Conservation (phyloP, 2,113 vertebrate species). For the Dendropsophus ebraccatus region DNA sequence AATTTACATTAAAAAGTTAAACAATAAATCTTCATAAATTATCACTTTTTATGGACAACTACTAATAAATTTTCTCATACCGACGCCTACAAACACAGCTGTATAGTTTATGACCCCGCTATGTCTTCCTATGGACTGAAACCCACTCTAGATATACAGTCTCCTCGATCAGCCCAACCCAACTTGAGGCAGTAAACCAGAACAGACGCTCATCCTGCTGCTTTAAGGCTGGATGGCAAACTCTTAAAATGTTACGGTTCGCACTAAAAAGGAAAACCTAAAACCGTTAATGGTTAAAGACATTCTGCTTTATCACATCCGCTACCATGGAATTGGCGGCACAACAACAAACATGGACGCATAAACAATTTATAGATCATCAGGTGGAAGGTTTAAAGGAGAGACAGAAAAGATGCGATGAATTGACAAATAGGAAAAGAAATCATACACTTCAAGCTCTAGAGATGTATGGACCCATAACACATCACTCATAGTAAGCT, state of each 20-base stretch:
- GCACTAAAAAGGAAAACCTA: constrained; percentile 29
- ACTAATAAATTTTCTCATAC: constrained; percentile 8
- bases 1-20: too few relatives aligned
- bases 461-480: background rate
- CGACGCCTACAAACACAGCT: background rate
- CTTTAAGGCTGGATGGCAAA: constrained; percentile 52
- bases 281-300: constrained; percentile 3
- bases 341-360: constrained; percentile 20
- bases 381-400: constrained; percentile 57
- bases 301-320: constrained; percentile 18
- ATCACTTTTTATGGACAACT: background rate
- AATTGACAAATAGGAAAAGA: background rate
- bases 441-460: background rate
- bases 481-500: background rate
- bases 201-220: constrained; percentile 27
- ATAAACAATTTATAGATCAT: constrained; percentile 60
- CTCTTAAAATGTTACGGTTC: constrained; percentile 33
- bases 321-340: background rate
- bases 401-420: constrained; percentile 34
- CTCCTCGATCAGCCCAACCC: background rate
- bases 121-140: background rate
- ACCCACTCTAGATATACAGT: constrained; percentile 16
- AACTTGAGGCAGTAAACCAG: constrained; percentile 13
- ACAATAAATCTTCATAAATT: background rate
- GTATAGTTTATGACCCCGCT: constrained; percentile 7